Evolutionary conservation across 2,888 invertebrate genomes (phyloP).

Genomic region (Notocelia uddmanniana): DNA sequence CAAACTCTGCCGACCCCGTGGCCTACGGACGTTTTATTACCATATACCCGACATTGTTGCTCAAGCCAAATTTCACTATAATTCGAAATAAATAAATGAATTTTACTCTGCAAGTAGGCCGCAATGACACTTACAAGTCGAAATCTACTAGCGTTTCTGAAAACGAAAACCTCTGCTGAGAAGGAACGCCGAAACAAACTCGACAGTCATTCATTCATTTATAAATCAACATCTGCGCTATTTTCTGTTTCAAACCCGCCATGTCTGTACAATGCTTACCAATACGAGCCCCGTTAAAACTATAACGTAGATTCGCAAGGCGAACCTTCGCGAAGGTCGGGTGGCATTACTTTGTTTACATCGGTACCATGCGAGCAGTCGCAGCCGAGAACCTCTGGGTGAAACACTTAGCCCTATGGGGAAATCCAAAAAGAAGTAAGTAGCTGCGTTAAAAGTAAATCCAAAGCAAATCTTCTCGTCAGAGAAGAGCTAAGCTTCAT

Average conservation of each 20-base stretch:
- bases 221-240: neutral
- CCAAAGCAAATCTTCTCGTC: no score
- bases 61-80: no score
- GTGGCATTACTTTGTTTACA: constrained; percentile 76
- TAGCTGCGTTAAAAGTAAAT: constrained; percentile 12
- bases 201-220: neutral
- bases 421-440: constrained; percentile 75
- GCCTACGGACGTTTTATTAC: no score
- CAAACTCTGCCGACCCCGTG: no score
- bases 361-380: constrained; percentile 55
- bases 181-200: neutral
- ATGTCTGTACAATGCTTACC: constrained; percentile 58
- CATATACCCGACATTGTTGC: no score
- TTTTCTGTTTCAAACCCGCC: neutral
- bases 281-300: constrained; percentile 14
- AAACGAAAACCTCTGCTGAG: no score
- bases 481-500: no score
- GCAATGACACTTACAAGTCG: no score
- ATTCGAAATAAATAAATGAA: no score
- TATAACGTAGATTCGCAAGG: constrained; percentile 53
- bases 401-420: constrained; percentile 61
- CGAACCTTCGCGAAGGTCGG: constrained; percentile 75
- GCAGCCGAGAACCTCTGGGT: constrained; percentile 14
- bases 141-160: no score
- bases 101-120: no score